Conservation (phyloP, 2,797 vertebrate genomes). For the Trematomus bernacchii region DNA sequence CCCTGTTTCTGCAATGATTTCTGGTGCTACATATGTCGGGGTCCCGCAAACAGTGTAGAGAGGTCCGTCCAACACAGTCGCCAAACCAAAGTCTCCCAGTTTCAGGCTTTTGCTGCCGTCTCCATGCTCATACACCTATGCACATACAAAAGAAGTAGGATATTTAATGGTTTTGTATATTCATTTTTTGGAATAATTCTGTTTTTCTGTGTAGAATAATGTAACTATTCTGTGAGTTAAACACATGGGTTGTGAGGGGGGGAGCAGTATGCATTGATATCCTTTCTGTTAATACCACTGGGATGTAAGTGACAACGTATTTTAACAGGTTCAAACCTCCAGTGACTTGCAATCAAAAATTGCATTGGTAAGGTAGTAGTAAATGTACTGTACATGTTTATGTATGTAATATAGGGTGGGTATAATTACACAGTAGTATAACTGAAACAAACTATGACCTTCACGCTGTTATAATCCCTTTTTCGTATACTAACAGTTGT, state of each 20-base stretch:
- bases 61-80: constrained; percentile 95
- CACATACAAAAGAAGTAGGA: not conserved
- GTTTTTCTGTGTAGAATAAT: not conserved
- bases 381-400: not conserved
- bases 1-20: constrained; percentile 98
- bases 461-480: not conserved
- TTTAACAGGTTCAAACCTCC: not conserved
- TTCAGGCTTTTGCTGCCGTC: constrained; percentile 98
- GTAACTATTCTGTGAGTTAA: not conserved
- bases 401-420: not conserved
- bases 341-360: not conserved
- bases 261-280: not conserved
- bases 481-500: not conserved
- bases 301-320: no score
- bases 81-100: constrained; percentile 96
- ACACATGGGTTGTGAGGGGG: not conserved
- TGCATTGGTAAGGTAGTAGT: not conserved
- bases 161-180: not conserved
- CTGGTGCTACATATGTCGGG: constrained; percentile 98
- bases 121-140: constrained; percentile 96
- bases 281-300: not conserved
- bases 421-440: no score
- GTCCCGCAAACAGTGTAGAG: constrained; percentile 98
- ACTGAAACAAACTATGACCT: not conserved
- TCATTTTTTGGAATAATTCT: not conserved